Base-by-base conservation (phyloP, 2,797 vertebrate genomes). In the Acomys russatus region DNA sequence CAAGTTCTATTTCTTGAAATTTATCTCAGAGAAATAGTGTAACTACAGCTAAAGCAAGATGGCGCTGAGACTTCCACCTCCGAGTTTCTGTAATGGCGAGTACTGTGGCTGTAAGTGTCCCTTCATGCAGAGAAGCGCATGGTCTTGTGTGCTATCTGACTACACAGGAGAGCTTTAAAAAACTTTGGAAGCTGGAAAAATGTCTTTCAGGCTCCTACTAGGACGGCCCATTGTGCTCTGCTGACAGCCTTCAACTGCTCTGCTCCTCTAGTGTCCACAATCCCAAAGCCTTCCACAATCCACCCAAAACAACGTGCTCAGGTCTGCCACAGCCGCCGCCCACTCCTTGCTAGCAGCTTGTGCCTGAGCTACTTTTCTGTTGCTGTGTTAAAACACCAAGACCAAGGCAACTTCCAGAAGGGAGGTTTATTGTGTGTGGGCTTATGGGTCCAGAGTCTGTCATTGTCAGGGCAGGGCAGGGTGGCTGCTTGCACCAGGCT, bases 1-100 rank as follows among this genome's bases (percentile, higher is more conserved):
- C 23, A n/a, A 49, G 6, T 68, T 88, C 68, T 89, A 12, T 49
- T 68, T 97, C 18, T 91, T 92, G 7, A 86, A 91, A 84, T 87
- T 49, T 79, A 88, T 79, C 17, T 59, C 33, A 76, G 88, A 83
- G n/a, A 96, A 84, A 73, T 17, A 68, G 25, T 61, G 3, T 71
- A 92, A 35, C 38, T 84, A 61, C 74, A 85, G 77, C 71, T 80
- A 66, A 86, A 66, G 68, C n/a, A 66, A 70, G 38, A 10, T 89
- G 95, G 9, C 35, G 56, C 22, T 20, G 9, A 88, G 2, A 66
- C 44, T 78, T 56, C 92, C 22, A 77, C 70, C 96, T 94, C 77
- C 74, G 28, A 56, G 66, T 94, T 68, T 70, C 38, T 85, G 66
- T 77, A 88, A 77, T 38, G 49, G 71, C n/a, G 63, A 89, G 63